phyloP scores from a whole-genome alignment of 2,888 invertebrate species.

The Agriopis marginaria region DNA sequence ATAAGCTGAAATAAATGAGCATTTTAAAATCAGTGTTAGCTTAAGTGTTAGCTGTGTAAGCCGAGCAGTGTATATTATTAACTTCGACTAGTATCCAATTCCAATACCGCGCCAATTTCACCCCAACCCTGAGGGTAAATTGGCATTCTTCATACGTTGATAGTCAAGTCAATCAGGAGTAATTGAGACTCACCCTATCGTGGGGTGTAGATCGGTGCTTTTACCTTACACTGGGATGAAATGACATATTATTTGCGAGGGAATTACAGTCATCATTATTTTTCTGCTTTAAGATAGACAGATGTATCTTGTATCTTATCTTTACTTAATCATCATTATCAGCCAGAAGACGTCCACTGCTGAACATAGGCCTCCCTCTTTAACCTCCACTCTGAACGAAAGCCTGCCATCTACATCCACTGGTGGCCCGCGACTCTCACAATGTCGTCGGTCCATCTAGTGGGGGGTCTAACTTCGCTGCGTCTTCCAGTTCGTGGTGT shows the following conservation, averaged over 20 bases:
- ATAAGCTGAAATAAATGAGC: too few relatives aligned
- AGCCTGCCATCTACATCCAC: too few relatives aligned
- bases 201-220: slow-evolving; percentile 19
- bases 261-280: not conserved
- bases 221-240: slow-evolving; percentile 11
- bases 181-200: slow-evolving; percentile 54
- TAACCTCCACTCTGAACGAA: too few relatives aligned
- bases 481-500: too few relatives aligned
- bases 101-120: slow-evolving; percentile 10
- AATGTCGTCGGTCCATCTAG: too few relatives aligned
- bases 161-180: slow-evolving; percentile 56
- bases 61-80: not conserved
- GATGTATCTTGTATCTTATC: not conserved
- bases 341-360: too few relatives aligned
- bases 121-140: slow-evolving; percentile 25
- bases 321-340: too few relatives aligned
- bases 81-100: slow-evolving; percentile 2
- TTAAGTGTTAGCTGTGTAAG: too few relatives aligned
- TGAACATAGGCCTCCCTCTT: too few relatives aligned
- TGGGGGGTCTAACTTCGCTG: too few relatives aligned
- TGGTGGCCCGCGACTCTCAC: too few relatives aligned
- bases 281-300: not conserved
- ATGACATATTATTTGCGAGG: slow-evolving; percentile 5
- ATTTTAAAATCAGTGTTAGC: too few relatives aligned
- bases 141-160: slow-evolving; percentile 40